Evolutionary conservation across 2,888 invertebrate species (phyloP).

Genomic region (Limnephilus rhombicus): DNA sequence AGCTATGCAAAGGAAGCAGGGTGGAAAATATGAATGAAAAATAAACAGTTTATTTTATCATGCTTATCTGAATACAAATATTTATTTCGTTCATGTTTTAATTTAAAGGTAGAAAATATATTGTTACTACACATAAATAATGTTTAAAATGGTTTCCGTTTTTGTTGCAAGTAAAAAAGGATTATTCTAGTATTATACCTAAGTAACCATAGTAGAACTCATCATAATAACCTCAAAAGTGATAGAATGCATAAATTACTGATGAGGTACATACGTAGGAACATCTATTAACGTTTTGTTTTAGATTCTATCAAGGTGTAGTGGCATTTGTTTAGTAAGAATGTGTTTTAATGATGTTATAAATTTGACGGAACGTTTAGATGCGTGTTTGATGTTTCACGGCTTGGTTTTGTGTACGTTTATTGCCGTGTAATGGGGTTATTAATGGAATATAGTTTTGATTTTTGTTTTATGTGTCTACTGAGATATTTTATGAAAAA

Average conservation of each 20-base stretch:
- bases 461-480: background rate
- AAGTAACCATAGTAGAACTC: too few relatives aligned
- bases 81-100: too few relatives aligned
- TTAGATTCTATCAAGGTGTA: background rate
- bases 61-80: too few relatives aligned
- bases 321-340: background rate
- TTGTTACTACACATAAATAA: too few relatives aligned
- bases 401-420: background rate
- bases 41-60: too few relatives aligned
- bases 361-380: background rate
- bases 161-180: too few relatives aligned
- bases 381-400: background rate
- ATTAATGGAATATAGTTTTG: background rate
- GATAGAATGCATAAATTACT: background rate
- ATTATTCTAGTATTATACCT: too few relatives aligned
- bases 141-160: too few relatives aligned
- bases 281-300: background rate
- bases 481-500: background rate
- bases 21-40: background rate
- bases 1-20: constrained; percentile 14
- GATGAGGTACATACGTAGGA: background rate
- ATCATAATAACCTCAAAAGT: too few relatives aligned
- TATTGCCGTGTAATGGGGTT: background rate
- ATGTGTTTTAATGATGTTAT: background rate
- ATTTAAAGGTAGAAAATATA: too few relatives aligned